Evolutionary conservation across 2,113 vertebrate species (phyloP), one percentile per base, ranked within the genome.

Genomic region (Struthio camelus): DNA sequence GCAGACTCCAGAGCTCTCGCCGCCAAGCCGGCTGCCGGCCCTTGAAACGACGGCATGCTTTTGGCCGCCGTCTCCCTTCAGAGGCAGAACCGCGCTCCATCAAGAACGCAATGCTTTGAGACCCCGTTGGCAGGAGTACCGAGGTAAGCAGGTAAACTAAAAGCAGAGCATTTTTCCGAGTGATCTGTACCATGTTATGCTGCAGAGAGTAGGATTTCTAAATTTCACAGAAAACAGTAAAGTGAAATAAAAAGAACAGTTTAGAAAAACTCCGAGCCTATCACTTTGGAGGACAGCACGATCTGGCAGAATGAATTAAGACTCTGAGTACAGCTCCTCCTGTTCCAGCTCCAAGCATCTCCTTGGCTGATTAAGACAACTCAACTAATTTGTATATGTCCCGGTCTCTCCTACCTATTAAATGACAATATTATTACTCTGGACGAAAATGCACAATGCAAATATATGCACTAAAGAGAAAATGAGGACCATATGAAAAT

Each of bases 401-500:
- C 11, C 64, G 70, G 40, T 62, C 83, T 88, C 59, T 89, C 28
- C 38, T 40, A 4, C 9, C 18, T 79, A 51, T 25, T 25, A 79
- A 89, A 90, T 2, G 1, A 72, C 25, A 32, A 15, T 30, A 25
- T 62, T 38, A 78, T 34, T 82, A 84, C 66, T 48, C 2, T 48
- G 17, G 64, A 38, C 25, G 67, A 85, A 61, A 73, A 36, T 6
- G 53, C 15, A 42, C 53, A 89, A 89, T 40, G 36, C 15, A 70
- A 70, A 91, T 85, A 65, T 58, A 73, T 7, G 36, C 64, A 80
- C 75, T 80, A 86, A 64, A 92, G 50, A 83, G 59, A 85, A 96
- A 94, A 91, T 15, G 20, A 70, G 48, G 90, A 61, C 13, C 75
- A n/a, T 46, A 87, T 30, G 69, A 96, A 95, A 95, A 89, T 67